phyloP scores from a whole-genome alignment of 2,113 vertebrate genomes.

The Romanogobio albipinnatus region DNA sequence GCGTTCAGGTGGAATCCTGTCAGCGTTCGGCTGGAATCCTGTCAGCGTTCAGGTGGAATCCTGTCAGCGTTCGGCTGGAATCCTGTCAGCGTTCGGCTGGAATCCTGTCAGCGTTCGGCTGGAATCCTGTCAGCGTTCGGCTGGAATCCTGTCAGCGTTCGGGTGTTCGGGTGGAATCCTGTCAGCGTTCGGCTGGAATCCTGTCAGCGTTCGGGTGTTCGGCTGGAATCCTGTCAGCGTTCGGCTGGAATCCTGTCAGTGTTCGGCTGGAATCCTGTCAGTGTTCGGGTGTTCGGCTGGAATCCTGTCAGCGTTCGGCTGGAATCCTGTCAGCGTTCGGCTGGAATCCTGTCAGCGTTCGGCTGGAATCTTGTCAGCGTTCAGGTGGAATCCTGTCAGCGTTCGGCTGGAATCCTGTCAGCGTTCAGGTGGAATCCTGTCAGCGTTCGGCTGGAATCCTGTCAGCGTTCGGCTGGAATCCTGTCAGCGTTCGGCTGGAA shows the following conservation, averaged over 20 bases:
- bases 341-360: not conserved
- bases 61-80: not conserved
- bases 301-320: not conserved
- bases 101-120: too few relatives aligned
- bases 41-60: not conserved
- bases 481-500: too few relatives aligned
- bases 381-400: too few relatives aligned
- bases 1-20: not conserved
- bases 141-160: not conserved
- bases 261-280: not conserved
- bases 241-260: too few relatives aligned
- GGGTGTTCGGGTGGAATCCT: too few relatives aligned
- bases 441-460: not conserved
- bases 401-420: not conserved
- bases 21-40: not conserved
- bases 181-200: too few relatives aligned
- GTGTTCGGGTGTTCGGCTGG: not conserved
- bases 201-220: not conserved
- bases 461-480: too few relatives aligned
- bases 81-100: too few relatives aligned
- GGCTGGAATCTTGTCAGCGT: not conserved
- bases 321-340: too few relatives aligned
- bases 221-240: slow-evolving; percentile 17
- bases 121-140: not conserved
- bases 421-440: not conserved